Evolutionary conservation across 2,888 invertebrate species (phyloP).

Genomic region (Axea sp.): DNA sequence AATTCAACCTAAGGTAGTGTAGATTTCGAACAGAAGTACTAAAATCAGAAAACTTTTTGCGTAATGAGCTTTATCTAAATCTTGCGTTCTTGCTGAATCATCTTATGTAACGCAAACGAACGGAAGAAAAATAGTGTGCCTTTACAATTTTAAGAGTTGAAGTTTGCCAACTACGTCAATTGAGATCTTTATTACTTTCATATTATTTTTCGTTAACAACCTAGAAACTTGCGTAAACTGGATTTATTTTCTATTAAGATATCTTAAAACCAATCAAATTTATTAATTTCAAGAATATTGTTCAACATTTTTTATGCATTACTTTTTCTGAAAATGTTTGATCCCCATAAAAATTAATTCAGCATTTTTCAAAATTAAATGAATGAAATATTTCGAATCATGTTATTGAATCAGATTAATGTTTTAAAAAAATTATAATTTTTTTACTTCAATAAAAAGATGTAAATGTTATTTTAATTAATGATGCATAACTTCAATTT

Average conservation of each 20-base stretch:
- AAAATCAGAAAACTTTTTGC: slow-evolving; percentile 30
- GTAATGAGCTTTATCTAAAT: slow-evolving; percentile 51
- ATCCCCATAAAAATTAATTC: no score
- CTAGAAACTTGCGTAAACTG: slow-evolving; percentile 19
- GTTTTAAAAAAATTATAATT: no score
- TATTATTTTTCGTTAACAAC: slow-evolving; percentile 32
- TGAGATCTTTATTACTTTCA: slow-evolving; percentile 16
- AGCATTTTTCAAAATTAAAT: no score
- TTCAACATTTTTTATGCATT: no score
- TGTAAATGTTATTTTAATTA: no score
- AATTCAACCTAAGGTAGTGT: slow-evolving; percentile 2
- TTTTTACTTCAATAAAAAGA: no score
- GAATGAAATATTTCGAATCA: no score
- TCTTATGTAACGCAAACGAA: slow-evolving; percentile 27
- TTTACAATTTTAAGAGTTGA: slow-evolving; percentile 38
- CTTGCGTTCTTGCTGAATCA: slow-evolving; percentile 40
- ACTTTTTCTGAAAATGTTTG: no score
- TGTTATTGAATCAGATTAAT: no score
- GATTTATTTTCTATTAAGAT: slow-evolving; percentile 15
- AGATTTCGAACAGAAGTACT: slow-evolving; percentile 7
- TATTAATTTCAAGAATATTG: no score
- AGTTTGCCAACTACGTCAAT: slow-evolving; percentile 28
- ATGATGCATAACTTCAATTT: no score
- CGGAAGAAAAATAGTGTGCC: slow-evolving; percentile 34
- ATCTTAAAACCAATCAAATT: no score